Evolutionary conservation across 1,140 invertebrate genomes (phyloP).

Genomic region (Pantala flavescens): DNA sequence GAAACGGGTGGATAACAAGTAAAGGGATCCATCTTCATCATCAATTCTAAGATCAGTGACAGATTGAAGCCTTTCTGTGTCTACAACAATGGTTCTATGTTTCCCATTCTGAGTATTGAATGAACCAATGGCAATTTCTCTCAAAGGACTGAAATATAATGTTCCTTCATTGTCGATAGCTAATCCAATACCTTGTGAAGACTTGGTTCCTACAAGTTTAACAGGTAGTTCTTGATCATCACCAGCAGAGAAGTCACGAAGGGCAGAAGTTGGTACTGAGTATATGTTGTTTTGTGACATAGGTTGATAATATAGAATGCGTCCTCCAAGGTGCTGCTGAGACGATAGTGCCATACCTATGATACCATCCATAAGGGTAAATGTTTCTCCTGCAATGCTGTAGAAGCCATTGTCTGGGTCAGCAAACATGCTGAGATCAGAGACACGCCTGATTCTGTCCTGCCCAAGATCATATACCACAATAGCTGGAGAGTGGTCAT

Average conservation of each 20-base stretch:
- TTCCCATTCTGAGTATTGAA: conserved; percentile 40
- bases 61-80: conserved; percentile 43
- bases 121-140: conserved; percentile 62
- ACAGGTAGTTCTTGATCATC: conserved; percentile 48
- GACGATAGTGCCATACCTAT: conserved; percentile 34
- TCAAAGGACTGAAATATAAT: conserved; percentile 60
- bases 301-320: conserved; percentile 64
- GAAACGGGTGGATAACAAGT: not conserved
- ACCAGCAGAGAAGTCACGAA: conserved; percentile 49
- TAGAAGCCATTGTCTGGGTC: conserved; percentile 12
- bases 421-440: conserved; percentile 11
- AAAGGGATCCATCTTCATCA: not conserved
- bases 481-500: not conserved
- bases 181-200: conserved; percentile 67
- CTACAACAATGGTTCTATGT: conserved; percentile 42
- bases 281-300: conserved; percentile 72
- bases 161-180: conserved; percentile 52
- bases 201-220: conserved; percentile 63
- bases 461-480: not conserved
- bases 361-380: conserved; percentile 15
- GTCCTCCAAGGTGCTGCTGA: conserved; percentile 29
- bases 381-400: not conserved
- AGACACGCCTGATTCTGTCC: not conserved
- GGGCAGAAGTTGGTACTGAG: conserved; percentile 56
- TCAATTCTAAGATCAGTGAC: not conserved